Conservation (phyloP, 2,113 vertebrate genomes). For the Spea bombifrons region DNA sequence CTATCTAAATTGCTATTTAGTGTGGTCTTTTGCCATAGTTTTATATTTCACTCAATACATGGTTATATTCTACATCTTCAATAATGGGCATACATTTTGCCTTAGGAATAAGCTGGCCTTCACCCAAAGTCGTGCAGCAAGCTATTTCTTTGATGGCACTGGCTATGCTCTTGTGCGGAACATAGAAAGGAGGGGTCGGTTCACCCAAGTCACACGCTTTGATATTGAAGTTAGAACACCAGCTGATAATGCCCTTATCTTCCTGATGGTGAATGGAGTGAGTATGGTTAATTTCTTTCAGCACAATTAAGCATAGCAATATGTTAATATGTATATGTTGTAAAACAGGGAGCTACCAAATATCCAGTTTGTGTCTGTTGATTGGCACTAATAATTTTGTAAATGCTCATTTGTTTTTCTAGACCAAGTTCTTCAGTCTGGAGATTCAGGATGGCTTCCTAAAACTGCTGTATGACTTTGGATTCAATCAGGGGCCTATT, state of each 20-base stretch:
- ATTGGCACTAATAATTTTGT: background rate
- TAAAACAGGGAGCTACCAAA: too few relatives aligned
- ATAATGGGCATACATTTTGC: constrained; percentile 13
- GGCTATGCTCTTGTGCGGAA: constrained; percentile 87
- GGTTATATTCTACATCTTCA: background rate
- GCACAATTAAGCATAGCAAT: too few relatives aligned
- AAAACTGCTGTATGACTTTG: constrained; percentile 86
- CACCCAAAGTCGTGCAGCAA: constrained; percentile 87
- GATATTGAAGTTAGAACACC: constrained; percentile 91
- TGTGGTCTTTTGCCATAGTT: too few relatives aligned
- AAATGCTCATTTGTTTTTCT: constrained; percentile 34
- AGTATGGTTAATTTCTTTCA: constrained; percentile 50
- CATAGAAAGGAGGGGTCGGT: constrained; percentile 81
- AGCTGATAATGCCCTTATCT: constrained; percentile 78
- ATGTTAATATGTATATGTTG: too few relatives aligned
- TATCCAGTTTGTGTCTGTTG: too few relatives aligned
- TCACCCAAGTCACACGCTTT: constrained; percentile 86
- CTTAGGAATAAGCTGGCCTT: constrained; percentile 89
- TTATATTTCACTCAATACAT: background rate
- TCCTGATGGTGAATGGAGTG: constrained; percentile 90
- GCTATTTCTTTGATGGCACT: constrained; percentile 92
- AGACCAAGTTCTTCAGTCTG: constrained; percentile 89
- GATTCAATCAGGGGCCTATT: constrained; percentile 78
- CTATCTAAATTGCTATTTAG: too few relatives aligned
- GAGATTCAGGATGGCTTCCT: constrained; percentile 86